Conservation (phyloP, 1,140 invertebrate species). For the Melitaea cinxia region DNA sequence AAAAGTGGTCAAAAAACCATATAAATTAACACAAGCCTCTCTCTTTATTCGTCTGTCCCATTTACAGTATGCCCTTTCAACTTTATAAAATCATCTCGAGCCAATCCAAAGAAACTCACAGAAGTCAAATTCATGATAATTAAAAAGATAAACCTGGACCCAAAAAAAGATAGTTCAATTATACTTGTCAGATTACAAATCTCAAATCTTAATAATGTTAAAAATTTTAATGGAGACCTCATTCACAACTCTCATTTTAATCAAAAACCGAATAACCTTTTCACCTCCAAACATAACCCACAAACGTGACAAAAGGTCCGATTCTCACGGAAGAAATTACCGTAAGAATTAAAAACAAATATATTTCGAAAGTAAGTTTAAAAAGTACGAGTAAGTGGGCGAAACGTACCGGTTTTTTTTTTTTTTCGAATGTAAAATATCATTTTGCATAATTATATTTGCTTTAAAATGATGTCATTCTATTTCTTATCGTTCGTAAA, state of each 20-base stretch:
- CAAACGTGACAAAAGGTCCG: conserved; percentile 39
- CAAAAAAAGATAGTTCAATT: conserved; percentile 1
- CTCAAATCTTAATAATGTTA: conserved; percentile 3
- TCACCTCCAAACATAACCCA: conserved; percentile 31
- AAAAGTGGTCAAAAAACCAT: no score
- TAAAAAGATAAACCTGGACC: background rate
- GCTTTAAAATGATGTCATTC: conserved; percentile 25
- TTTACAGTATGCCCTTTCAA: no score
- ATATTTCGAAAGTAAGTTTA: conserved; percentile 18
- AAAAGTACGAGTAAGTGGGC: conserved; percentile 7
- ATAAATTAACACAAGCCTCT: no score
- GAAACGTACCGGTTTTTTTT: conserved; percentile 20
- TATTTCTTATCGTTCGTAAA: conserved; percentile 19
- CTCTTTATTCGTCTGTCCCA: no score
- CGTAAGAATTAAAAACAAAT: conserved; percentile 36
- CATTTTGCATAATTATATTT: conserved; percentile 5
- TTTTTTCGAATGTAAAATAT: conserved; percentile 15
- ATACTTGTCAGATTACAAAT: background rate
- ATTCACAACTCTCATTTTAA: conserved; percentile 17
- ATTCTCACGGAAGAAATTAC: conserved; percentile 41
- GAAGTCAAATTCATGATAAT: background rate
- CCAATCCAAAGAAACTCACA: no score
- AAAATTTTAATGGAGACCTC: conserved; percentile 13
- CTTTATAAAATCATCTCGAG: no score
- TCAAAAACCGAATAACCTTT: conserved; percentile 18